These are phyloP conservation scores for Catharus ustulatus DNA, from an alignment of 2,797 vertebrate genomes.

Conservation along the genomic window DNA sequence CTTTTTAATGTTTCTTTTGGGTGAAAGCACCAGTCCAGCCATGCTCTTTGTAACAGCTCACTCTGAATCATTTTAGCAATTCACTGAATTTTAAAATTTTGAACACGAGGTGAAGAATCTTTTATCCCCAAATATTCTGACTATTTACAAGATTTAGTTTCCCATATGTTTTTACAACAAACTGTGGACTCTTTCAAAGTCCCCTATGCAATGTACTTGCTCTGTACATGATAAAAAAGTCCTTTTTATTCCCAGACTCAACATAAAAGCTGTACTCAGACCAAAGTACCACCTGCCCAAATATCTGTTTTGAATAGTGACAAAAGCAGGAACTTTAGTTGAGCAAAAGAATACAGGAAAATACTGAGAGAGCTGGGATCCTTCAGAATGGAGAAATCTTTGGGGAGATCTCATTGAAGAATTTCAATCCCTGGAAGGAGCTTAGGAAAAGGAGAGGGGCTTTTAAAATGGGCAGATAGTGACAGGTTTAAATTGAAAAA, in stretches of 20 bases:
- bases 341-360: neutral
- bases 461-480: neutral
- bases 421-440: neutral
- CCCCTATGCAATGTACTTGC: neutral
- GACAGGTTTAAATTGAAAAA: neutral
- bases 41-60: neutral
- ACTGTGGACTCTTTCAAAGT: neutral
- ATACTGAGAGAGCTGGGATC: neutral
- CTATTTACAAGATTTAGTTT: neutral
- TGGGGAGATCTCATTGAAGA: neutral
- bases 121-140: slow-evolving; percentile 2
- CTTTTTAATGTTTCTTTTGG: neutral
- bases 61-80: neutral
- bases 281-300: neutral
- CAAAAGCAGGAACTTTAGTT: neutral
- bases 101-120: neutral
- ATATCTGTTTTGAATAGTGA: neutral
- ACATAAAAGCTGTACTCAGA: neutral
- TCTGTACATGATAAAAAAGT: neutral
- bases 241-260: neutral
- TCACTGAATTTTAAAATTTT: slow-evolving; percentile 7
- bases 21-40: neutral
- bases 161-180: neutral
- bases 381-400: neutral
- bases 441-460: neutral